phyloP scores from a whole-genome alignment of 2,113 vertebrate species.

The Aythya baeri region DNA sequence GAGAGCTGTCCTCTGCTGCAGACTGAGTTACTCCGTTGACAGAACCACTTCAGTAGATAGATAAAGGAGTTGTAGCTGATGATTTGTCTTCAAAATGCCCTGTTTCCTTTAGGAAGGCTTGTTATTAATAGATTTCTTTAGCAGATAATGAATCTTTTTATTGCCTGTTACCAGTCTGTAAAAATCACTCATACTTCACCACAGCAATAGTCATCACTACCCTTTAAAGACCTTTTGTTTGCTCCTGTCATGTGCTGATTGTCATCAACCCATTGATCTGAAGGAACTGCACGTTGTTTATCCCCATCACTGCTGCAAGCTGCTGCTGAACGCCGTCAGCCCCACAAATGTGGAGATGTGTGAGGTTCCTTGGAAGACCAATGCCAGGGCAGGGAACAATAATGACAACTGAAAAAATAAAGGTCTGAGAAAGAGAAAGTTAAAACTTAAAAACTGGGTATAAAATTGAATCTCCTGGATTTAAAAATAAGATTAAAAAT shows the following conservation, averaged over 20 bases:
- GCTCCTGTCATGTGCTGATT: slow-evolving; percentile 17
- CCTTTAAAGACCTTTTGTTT: slow-evolving; percentile 19
- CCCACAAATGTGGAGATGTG: background rate
- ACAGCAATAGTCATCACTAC: background rate
- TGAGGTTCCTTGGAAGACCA: slow-evolving; percentile 10
- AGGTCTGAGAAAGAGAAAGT: background rate
- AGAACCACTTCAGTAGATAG: background rate
- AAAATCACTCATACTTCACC: background rate
- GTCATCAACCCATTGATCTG: slow-evolving; percentile 24
- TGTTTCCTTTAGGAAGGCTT: slow-evolving; percentile 19
- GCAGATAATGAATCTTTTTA: slow-evolving; percentile 13
- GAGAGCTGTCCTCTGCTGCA: background rate
- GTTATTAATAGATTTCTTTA: slow-evolving; percentile 36
- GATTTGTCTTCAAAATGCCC: slow-evolving; percentile 39
- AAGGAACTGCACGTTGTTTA: slow-evolving; percentile 23
- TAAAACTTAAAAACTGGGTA: background rate
- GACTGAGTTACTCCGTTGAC: background rate
- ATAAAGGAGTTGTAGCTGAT: background rate
- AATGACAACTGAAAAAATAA: background rate
- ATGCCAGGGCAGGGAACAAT: background rate
- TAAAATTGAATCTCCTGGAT: background rate
- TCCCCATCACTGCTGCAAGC: slow-evolving; percentile 44
- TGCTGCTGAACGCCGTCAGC: slow-evolving; percentile 25
- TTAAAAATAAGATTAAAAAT: background rate
- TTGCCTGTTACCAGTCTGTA: slow-evolving; percentile 39